Evolutionary conservation across 2,888 invertebrate species (phyloP).

Genomic region (Oligia fasciuncula): DNA sequence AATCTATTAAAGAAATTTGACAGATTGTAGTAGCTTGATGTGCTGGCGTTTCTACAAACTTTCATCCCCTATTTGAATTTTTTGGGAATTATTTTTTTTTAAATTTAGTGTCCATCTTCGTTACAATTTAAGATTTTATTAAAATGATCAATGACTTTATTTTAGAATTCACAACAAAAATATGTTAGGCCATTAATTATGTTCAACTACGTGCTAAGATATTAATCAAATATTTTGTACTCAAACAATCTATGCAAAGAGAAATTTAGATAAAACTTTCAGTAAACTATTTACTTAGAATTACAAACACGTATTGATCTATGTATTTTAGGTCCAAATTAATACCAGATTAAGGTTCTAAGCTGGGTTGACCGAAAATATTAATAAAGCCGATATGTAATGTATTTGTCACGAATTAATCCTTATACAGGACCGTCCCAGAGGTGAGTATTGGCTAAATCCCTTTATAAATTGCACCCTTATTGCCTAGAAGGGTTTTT

Average conservation of each 20-base stretch:
- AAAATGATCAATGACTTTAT: background rate
- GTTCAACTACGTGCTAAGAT: background rate
- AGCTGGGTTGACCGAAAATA: constrained; percentile 26
- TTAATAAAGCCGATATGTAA: constrained; percentile 34
- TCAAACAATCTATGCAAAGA: background rate
- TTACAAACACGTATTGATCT: constrained; percentile 32
- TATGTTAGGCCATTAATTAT: background rate
- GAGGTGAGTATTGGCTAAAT: constrained; percentile 18
- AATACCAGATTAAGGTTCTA: constrained; percentile 37
- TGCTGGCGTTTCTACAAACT: no score
- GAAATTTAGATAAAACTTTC: background rate
- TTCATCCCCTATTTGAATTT: background rate
- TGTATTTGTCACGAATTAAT: constrained; percentile 41
- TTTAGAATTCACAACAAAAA: background rate
- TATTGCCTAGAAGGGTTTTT: background rate
- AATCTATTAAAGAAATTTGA: no score
- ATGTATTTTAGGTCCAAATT: constrained; percentile 29
- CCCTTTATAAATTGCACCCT: constrained; percentile 3
- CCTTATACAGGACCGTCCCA: constrained; percentile 6
- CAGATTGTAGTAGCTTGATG: no score
- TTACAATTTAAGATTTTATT: background rate
- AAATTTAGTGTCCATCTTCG: background rate
- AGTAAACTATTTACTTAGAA: constrained; percentile 25
- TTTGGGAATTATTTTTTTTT: background rate
- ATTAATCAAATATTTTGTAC: background rate